A percentile compares a stretch with the other conserved stretches of the same genome.
Conservation (phyloP, 2,113 vertebrate genomes). For the Leptodactylus fuscus region DNA sequence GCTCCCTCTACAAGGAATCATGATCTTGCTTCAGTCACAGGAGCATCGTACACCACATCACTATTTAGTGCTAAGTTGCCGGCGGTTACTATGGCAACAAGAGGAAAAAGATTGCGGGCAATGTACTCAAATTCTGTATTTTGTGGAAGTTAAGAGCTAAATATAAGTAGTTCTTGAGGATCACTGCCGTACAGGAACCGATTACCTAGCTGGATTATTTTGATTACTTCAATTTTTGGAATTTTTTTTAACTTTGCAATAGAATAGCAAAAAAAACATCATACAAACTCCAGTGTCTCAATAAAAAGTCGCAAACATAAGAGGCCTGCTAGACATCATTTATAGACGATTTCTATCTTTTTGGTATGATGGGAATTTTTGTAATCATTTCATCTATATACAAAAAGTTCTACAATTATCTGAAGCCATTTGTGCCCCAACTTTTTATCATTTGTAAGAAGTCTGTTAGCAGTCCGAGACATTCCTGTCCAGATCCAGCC, state of each 20-base stretch:
- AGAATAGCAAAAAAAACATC: no score
- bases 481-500: no score
- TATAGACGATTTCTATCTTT: background rate
- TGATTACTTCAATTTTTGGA: background rate
- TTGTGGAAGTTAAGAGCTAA: background rate
- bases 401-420: no score
- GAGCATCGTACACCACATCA: background rate
- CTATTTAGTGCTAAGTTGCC: constrained; percentile 4
- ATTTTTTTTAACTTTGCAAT: background rate
- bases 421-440: no score
- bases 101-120: background rate
- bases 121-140: background rate
- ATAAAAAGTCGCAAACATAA: no score
- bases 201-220: background rate
- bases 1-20: background rate
- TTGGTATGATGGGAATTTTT: background rate
- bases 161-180: background rate
- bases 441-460: no score
- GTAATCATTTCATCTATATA: background rate
- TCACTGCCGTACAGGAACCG: background rate
- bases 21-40: constrained; percentile 5
- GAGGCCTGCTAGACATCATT: no score
- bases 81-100: background rate
- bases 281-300: no score
- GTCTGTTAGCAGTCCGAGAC: no score